Base-by-base conservation (phyloP, 1,140 invertebrate genomes). In the Drosophila malerkotliana region DNA sequence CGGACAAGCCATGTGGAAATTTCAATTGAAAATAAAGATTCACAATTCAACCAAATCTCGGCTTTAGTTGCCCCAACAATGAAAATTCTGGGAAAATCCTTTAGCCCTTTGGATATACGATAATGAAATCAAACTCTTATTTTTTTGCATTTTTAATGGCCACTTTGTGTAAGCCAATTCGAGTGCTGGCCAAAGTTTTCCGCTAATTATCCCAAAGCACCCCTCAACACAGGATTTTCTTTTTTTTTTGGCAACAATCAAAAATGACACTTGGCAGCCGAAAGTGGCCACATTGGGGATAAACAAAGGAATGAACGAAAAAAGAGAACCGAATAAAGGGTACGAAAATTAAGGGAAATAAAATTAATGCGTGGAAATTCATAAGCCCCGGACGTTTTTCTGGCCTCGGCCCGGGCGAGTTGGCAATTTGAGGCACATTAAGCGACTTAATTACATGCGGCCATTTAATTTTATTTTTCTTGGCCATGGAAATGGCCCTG, bases 381-480 rank as follows among this genome's bases (percentile, higher is more conserved):
- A 83, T 79, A 82, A 84, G 75, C 63, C 64, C 30, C 54, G 53
- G 62, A 72, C 63, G 60, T 41, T 21, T 69, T 62, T 52, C 37
- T 34, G 55, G 39, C 32, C 15, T n/a, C 44, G 37, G 52, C 55
- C 12, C 15, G 47, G 37, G 57, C 59, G 37, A 72, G 60, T 52
- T 72, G 78, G 69, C 69, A 69, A 60, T 77, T 68, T 55, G 68
- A 37, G 62, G 37, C 59, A 69, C 71, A 69, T 71, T 75, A 64
- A 60, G 81, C 62, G 49, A 64, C 74, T 87, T 81, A 87, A 81
- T 85, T 85, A 71, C 69, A 64, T 54, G 44, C 34, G 63, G 54
- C 49, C 64, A 74, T 87, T 74, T 74, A 74, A 74, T 81, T 85
- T 87, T 77, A 80, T 83, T 72, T 66, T 62, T 58, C 63, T 57